These are phyloP conservation scores for Strongylocentrotus purpuratus DNA, from an alignment of 35 echinoderm and acorn worm genomes.

Conservation along the genomic window DNA sequence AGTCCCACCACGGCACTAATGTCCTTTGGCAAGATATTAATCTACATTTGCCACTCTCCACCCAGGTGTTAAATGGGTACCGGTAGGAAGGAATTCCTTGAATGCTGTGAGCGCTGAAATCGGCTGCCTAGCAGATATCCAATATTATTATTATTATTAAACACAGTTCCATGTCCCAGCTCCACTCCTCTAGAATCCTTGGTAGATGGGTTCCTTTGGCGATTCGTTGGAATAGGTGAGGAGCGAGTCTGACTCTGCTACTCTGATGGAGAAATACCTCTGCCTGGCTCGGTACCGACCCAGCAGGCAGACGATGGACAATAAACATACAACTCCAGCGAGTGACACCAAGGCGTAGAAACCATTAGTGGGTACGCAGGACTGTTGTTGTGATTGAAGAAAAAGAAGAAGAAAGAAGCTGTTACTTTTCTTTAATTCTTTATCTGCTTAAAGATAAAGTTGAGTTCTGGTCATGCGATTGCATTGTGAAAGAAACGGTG, in stretches of 20 bases:
- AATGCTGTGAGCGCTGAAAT: too few species aligned
- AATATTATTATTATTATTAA: too few species aligned
- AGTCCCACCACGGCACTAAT: too few species aligned
- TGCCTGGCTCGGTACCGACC: not conserved
- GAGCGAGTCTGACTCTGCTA: not conserved
- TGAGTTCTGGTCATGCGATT: too few species aligned
- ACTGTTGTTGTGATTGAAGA: not conserved
- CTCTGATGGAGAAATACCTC: not conserved
- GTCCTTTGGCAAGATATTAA: too few species aligned
- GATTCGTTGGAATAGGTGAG: not conserved
- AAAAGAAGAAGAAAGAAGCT: not conserved
- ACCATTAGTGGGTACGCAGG: not conserved
- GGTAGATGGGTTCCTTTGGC: not conserved
- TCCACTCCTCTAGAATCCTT: not conserved
- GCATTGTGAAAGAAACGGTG: too few species aligned
- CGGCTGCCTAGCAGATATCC: too few species aligned
- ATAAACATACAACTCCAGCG: not conserved
- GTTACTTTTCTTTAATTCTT: too few species aligned
- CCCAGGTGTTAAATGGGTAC: too few species aligned
- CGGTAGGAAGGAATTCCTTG: too few species aligned
- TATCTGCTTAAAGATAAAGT: too few species aligned
- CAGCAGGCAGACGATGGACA: not conserved
- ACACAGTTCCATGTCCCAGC: not conserved
- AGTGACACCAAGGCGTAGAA: not conserved
- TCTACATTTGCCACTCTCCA: too few species aligned